phyloP scores from a whole-genome alignment of 2,797 vertebrate species.

The Emydoidea blandingii region DNA sequence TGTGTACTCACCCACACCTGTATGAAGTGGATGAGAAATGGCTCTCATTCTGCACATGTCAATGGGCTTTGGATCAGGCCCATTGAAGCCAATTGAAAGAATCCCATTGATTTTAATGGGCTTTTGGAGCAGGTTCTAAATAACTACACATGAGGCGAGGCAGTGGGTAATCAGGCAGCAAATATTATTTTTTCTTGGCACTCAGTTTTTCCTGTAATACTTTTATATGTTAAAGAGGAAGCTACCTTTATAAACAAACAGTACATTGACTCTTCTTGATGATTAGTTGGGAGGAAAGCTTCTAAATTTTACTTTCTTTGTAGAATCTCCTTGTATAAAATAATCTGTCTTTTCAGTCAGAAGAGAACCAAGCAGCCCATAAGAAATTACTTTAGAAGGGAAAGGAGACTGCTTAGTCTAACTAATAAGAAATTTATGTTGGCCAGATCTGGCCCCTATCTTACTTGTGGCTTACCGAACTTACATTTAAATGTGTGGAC shows the following conservation, averaged over 20 bases:
- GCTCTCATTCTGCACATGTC: background rate
- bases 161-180: background rate
- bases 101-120: background rate
- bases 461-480: background rate
- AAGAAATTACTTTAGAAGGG: background rate
- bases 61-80: background rate
- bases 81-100: background rate
- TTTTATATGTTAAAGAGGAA: background rate
- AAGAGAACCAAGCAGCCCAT: background rate
- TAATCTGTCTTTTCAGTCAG: background rate
- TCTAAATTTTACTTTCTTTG: background rate
- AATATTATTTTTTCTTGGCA: background rate
- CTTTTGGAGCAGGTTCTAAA: background rate
- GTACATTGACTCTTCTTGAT: background rate
- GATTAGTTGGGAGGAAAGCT: background rate
- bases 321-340: background rate
- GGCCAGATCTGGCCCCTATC: background rate
- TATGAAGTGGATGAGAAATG: background rate
- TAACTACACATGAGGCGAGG: background rate
- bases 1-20: background rate
- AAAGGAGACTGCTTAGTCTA: background rate
- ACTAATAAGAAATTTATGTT: slow-evolving; percentile 1
- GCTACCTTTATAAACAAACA: background rate
- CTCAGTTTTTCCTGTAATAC: background rate
- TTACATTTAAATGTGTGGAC: background rate